Evolutionary conservation across 2,113 vertebrate species (phyloP).

Genomic region (Ahaetulla prasina): DNA sequence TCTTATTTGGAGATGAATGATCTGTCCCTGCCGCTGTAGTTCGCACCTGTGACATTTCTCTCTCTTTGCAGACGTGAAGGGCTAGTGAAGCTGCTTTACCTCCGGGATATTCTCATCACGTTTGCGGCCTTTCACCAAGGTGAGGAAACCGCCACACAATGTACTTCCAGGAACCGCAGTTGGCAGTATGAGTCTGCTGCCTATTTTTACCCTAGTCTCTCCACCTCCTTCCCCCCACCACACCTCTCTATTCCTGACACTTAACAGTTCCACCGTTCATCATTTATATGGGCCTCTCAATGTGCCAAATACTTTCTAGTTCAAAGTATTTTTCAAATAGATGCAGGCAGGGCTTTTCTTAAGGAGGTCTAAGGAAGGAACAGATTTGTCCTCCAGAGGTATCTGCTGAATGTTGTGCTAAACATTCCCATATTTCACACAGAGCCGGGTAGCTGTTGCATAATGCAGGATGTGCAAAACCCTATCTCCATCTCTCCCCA

Average conservation of each 20-base stretch:
- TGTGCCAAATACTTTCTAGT: not conserved
- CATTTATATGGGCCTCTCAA: constrained; percentile 1
- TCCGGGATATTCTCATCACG: constrained; percentile 80
- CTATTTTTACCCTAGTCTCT: not conserved
- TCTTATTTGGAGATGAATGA: not conserved
- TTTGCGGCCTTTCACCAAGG: constrained; percentile 81
- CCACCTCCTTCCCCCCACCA: not conserved
- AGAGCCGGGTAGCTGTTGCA: not conserved
- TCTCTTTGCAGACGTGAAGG: constrained; percentile 67
- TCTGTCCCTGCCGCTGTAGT: not conserved
- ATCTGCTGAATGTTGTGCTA: not conserved
- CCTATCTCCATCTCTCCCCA: not conserved
- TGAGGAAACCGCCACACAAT: constrained; percentile 29
- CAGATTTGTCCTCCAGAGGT: not conserved
- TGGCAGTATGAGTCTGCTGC: not conserved
- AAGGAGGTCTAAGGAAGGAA: not conserved
- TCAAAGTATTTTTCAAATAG: not conserved
- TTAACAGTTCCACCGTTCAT: constrained; percentile 1
- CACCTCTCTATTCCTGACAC: not conserved
- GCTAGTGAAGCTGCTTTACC: constrained; percentile 72
- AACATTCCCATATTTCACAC: not conserved
- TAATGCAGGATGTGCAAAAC: not conserved
- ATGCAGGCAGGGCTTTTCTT: not conserved
- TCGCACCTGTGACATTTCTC: not conserved
- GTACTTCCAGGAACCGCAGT: constrained; percentile 2